Conservation (phyloP, 2,888 invertebrate genomes). For the Priocnemis perturbator region DNA sequence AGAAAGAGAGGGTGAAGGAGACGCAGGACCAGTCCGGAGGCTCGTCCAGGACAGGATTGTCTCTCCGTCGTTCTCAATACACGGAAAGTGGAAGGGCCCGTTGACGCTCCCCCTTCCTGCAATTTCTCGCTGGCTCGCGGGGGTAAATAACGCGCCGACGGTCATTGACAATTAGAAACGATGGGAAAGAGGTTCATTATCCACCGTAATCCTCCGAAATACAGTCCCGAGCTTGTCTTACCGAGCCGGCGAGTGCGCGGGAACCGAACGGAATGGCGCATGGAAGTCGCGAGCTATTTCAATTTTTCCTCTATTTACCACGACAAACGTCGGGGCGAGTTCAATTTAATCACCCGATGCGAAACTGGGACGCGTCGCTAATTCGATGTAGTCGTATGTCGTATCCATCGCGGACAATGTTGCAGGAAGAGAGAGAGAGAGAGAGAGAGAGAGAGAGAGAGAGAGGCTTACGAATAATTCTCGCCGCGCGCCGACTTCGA, state of each 20-base stretch:
- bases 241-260: not conserved
- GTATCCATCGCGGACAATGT: too few relatives aligned
- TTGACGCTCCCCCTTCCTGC: constrained; percentile 55
- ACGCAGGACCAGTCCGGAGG: constrained; percentile 1
- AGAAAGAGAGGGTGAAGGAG: constrained; percentile 12
- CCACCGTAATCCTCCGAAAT: constrained; percentile 2
- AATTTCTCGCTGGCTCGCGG: constrained; percentile 60
- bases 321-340: too few relatives aligned
- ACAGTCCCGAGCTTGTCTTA: constrained; percentile 10
- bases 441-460: too few relatives aligned
- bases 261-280: not conserved
- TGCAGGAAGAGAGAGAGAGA: too few relatives aligned
- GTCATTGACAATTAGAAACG: constrained; percentile 53
- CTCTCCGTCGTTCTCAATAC: not conserved
- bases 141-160: constrained; percentile 64
- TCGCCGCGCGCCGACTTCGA: too few relatives aligned
- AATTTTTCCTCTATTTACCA: too few relatives aligned
- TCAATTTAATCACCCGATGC: too few relatives aligned
- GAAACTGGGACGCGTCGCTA: too few relatives aligned
- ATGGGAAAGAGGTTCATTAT: constrained; percentile 57
- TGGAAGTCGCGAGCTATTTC: not conserved
- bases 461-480: too few relatives aligned
- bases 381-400: too few relatives aligned
- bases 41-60: not conserved
- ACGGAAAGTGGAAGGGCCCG: not conserved